These are phyloP conservation scores for Tragelaphus scriptus DNA, from an alignment of 2,113 vertebrate genomes.

Conservation along the genomic window DNA sequence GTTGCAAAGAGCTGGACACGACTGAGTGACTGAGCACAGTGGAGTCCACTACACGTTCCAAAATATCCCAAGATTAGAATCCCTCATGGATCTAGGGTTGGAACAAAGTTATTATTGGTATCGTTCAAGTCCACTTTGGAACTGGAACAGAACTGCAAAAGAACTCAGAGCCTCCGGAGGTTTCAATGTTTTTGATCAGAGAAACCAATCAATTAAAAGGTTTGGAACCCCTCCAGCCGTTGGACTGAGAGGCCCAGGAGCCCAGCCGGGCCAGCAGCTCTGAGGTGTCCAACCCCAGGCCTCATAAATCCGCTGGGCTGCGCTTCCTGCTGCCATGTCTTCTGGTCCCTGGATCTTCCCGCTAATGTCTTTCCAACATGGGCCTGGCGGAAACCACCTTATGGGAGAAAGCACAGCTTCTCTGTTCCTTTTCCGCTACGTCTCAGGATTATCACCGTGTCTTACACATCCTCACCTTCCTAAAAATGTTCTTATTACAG, in stretches of 20 bases:
- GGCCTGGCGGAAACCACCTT: not conserved
- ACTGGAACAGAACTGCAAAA: slow-evolving; percentile 52
- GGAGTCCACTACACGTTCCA: slow-evolving; percentile 28
- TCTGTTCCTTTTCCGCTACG: not conserved
- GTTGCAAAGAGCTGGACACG: not conserved
- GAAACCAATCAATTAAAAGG: slow-evolving; percentile 57
- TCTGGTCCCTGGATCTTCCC: not conserved
- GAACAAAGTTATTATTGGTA: slow-evolving; percentile 52
- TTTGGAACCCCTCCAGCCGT: slow-evolving; percentile 18
- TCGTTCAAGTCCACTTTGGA: slow-evolving; percentile 58
- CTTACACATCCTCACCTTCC: not conserved
- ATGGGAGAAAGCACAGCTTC: not conserved
- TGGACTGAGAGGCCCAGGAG: not conserved
- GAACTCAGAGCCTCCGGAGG: not conserved
- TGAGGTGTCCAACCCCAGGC: not conserved
- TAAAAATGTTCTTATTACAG: not conserved
- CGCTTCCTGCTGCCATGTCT: not conserved
- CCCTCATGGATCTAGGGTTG: slow-evolving; percentile 18
- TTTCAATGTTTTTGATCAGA: slow-evolving; percentile 66
- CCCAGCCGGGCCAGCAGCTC: not conserved
- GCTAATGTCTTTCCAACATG: not conserved
- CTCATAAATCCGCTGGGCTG: not conserved
- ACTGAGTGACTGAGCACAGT: not conserved
- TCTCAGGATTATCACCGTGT: not conserved
- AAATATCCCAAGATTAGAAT: slow-evolving; percentile 5